phyloP scores from a whole-genome alignment of 2,888 invertebrate species.

The Protodeltote pygarga region DNA sequence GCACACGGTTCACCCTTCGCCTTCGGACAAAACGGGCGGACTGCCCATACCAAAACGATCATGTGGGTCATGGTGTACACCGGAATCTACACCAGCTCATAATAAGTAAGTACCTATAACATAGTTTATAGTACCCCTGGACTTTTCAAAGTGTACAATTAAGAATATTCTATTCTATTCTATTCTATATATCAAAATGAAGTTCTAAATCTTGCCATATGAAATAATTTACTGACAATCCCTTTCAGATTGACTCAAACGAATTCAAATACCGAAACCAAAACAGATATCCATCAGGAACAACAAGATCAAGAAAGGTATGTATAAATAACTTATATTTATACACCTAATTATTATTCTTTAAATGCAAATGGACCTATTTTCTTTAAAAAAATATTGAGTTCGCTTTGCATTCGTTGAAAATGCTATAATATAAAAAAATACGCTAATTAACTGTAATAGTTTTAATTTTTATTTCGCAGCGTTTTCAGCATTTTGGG shows the following conservation, averaged over 20 bases:
- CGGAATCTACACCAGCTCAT: constrained; percentile 66
- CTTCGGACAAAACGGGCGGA: constrained; percentile 40
- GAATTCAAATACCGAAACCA: constrained; percentile 60
- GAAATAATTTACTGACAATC: too few relatives aligned
- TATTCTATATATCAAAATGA: too few relatives aligned
- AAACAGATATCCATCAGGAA: constrained; percentile 57
- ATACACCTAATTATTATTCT: neutral
- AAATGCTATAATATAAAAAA: too few relatives aligned
- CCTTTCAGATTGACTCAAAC: constrained; percentile 49
- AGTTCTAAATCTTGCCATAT: too few relatives aligned
- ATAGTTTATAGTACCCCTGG: too few relatives aligned
- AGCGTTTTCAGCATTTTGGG: constrained; percentile 46
- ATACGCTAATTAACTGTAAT: neutral
- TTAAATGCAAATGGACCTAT: too few relatives aligned
- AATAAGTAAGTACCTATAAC: constrained; percentile 59
- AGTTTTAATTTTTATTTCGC: too few relatives aligned
- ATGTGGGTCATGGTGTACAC: constrained; percentile 78
- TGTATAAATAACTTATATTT: constrained; percentile 12
- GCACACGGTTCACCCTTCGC: constrained; percentile 76
- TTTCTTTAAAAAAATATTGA: too few relatives aligned
- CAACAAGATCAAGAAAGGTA: constrained; percentile 54
- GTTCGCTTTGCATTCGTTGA: too few relatives aligned
- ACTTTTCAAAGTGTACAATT: too few relatives aligned
- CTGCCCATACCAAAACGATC: constrained; percentile 45
- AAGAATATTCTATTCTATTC: too few relatives aligned